Evolutionary conservation across 1,140 invertebrate genomes (phyloP).

Genomic region (Magallana gigas): DNA sequence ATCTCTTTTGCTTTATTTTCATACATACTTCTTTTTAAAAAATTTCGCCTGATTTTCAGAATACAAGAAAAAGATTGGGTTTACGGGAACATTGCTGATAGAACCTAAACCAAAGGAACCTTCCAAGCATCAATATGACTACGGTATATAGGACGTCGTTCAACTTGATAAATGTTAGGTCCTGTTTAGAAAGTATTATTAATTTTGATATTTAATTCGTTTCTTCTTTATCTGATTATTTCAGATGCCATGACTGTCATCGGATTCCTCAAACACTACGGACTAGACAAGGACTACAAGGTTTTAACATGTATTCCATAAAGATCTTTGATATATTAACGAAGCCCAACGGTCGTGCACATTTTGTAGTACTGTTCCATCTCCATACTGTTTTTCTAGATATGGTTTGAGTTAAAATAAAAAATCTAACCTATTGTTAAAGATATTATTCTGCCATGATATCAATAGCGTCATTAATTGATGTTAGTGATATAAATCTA

Average conservation of each 20-base stretch:
- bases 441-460: too few relatives aligned
- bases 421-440: too few relatives aligned
- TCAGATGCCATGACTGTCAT: slow-evolving; percentile 84
- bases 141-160: slow-evolving; percentile 71
- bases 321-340: neutral
- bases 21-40: too few relatives aligned
- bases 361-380: too few relatives aligned
- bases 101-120: slow-evolving; percentile 81
- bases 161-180: neutral
- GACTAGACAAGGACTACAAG: slow-evolving; percentile 84
- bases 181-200: too few relatives aligned
- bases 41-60: neutral
- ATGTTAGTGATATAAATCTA: too few relatives aligned
- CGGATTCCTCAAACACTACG: slow-evolving; percentile 84
- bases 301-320: slow-evolving; percentile 65
- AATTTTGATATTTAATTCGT: slow-evolving; percentile 50
- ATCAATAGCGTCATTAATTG: too few relatives aligned
- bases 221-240: slow-evolving; percentile 56
- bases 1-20: too few relatives aligned
- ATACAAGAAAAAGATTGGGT: slow-evolving; percentile 84
- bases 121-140: slow-evolving; percentile 82
- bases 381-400: too few relatives aligned
- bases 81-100: slow-evolving; percentile 83
- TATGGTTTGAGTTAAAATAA: too few relatives aligned
- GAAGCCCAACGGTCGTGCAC: too few relatives aligned